Conservation (phyloP, 2,888 invertebrate genomes). For the Drosophila limbata region DNA sequence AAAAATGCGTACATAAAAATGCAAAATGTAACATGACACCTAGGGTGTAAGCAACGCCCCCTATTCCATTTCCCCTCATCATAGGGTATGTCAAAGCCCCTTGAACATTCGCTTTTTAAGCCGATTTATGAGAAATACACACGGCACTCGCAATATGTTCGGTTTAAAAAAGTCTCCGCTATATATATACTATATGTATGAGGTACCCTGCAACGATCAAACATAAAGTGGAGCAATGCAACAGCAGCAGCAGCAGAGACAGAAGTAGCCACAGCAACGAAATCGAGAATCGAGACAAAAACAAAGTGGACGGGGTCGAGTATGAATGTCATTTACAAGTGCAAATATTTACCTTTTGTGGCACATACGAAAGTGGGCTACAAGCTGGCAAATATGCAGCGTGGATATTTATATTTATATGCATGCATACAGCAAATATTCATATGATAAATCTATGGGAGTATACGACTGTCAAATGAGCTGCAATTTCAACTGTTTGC, state of each 20-base stretch:
- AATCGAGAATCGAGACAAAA: conserved; percentile 8
- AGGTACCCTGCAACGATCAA: conserved; percentile 41
- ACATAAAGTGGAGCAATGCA: conserved; percentile 55
- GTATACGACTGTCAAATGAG: conserved; percentile 11
- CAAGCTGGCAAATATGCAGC: conserved; percentile 60
- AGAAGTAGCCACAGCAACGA: conserved; percentile 14
- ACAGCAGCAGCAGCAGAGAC: conserved; percentile 18
- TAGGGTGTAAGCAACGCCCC: conserved; percentile 4
- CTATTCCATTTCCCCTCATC: conserved; percentile 6
- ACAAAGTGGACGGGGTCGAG: conserved; percentile 48
- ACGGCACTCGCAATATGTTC: conserved; percentile 70
- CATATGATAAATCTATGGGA: not conserved
- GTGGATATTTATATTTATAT: conserved; percentile 43
- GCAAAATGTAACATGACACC: conserved; percentile 61
- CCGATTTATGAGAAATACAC: conserved; percentile 77
- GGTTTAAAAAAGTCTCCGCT: conserved; percentile 34
- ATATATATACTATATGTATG: conserved; percentile 8
- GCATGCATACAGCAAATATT: conserved; percentile 18
- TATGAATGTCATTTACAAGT: conserved; percentile 80
- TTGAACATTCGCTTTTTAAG: conserved; percentile 57
- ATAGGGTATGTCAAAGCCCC: conserved; percentile 14
- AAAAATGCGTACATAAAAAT: conserved; percentile 66
- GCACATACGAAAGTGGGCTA: conserved; percentile 62
- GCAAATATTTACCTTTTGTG: conserved; percentile 76
- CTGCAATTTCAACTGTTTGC: not conserved